Conservation (phyloP, 2,888 invertebrate species). For the Steinernema hermaphroditum region DNA sequence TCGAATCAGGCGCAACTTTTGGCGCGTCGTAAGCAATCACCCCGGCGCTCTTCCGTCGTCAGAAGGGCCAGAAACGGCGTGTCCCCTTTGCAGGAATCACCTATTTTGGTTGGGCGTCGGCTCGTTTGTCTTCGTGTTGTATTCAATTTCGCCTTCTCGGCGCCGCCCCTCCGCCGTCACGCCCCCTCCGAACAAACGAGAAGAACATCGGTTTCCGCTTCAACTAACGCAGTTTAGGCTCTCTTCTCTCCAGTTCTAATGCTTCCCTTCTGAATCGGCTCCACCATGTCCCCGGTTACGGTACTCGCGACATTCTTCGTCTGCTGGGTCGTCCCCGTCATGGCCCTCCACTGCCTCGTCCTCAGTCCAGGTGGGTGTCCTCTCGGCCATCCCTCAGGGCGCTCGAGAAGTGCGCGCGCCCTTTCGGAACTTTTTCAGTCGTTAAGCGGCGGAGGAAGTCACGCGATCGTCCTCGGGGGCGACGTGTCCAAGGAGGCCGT, state of each 20-base stretch:
- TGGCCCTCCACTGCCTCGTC: conserved; percentile 27
- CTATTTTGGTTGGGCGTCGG: not conserved
- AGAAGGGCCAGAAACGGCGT: not conserved
- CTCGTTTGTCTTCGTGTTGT: not conserved
- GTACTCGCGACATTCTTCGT: not conserved
- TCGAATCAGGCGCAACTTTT: conserved; percentile 27
- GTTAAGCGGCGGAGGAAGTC: not conserved
- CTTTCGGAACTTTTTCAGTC: not conserved
- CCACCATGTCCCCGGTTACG: not conserved
- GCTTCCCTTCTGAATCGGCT: not conserved
- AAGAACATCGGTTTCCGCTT: not conserved
- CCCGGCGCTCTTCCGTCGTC: not conserved
- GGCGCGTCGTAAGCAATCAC: conserved; percentile 22
- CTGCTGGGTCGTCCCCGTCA: not conserved
- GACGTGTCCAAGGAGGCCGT: conserved; percentile 1
- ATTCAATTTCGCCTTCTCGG: not conserved
- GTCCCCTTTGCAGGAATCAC: not conserved
- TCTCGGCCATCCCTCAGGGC: not conserved
- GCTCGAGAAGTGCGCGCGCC: not conserved
- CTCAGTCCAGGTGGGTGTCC: conserved; percentile 16
- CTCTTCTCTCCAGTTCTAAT: not conserved
- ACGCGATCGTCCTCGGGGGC: conserved; percentile 12
- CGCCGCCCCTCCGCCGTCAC: not conserved
- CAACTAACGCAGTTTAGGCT: not conserved
- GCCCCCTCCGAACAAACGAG: conserved; percentile 5